A percentile compares a stretch with the other conserved stretches of the same genome.
Conservation (phyloP, 2,797 vertebrate genomes). For the Odontamblyopus rebecca region DNA sequence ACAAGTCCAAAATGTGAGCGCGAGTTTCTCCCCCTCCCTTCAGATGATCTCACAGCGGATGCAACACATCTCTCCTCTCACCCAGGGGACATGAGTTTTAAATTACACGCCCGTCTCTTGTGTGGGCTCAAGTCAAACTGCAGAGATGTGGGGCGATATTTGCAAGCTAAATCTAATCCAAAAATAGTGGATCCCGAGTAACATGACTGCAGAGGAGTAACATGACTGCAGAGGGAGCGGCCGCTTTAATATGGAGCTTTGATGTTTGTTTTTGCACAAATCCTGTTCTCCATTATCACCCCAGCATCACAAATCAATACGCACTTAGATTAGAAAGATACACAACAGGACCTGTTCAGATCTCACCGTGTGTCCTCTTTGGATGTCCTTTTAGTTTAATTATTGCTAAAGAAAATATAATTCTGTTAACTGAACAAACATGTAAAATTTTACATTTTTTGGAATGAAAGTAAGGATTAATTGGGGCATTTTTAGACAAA, state of each 20-base stretch:
- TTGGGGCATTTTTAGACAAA: no score
- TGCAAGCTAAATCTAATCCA: conserved; percentile 64
- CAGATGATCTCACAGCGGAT: neutral
- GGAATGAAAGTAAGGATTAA: no score
- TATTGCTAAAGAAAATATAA: neutral
- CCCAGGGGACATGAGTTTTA: conserved; percentile 20
- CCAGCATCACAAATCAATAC: conserved; percentile 45
- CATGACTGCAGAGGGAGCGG: conserved; percentile 49
- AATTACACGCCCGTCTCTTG: conserved; percentile 33
- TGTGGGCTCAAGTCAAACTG: conserved; percentile 45
- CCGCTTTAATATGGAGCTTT: conserved; percentile 46
- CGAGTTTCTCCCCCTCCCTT: neutral
- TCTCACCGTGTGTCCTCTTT: neutral
- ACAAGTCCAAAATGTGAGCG: neutral
- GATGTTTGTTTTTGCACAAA: conserved; percentile 53
- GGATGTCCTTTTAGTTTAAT: neutral
- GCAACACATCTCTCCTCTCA: conserved; percentile 7
- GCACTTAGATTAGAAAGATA: conserved; percentile 32
- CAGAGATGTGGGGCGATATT: conserved; percentile 64
- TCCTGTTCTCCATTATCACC: conserved; percentile 25
- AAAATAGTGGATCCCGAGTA: conserved; percentile 56
- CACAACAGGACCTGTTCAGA: conserved; percentile 42
- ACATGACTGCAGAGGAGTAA: conserved; percentile 51
- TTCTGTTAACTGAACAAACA: no score
- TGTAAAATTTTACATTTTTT: no score